A percentile compares a stretch with the other conserved stretches of the same genome.
Evolutionary conservation across 2,888 invertebrate genomes (phyloP).

Genomic region (Trachelus troglodyta): DNA sequence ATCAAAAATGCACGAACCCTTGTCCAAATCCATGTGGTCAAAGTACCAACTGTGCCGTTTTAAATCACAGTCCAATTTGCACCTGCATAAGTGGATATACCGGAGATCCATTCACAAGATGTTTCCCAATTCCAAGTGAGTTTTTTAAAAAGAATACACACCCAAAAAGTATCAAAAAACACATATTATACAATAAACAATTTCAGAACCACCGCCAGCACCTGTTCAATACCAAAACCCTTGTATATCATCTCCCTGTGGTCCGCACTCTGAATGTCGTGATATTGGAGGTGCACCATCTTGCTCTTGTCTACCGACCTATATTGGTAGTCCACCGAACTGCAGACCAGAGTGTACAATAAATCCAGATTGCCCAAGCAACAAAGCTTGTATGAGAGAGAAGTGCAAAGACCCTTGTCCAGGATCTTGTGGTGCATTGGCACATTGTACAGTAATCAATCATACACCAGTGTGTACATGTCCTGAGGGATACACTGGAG

Average conservation of each 20-base stretch:
- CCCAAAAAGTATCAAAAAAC: background rate
- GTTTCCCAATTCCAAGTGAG: constrained; percentile 69
- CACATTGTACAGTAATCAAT: constrained; percentile 75
- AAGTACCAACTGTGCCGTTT: constrained; percentile 65
- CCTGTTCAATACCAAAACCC: constrained; percentile 63
- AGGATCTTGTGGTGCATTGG: constrained; percentile 78
- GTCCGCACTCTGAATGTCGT: constrained; percentile 70
- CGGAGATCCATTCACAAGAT: constrained; percentile 85
- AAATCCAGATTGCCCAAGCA: constrained; percentile 80
- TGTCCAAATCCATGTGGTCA: constrained; percentile 66
- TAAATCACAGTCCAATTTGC: constrained; percentile 68
- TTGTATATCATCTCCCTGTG: constrained; percentile 72
- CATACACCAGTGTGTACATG: constrained; percentile 83
- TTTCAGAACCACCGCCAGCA: constrained; percentile 23
- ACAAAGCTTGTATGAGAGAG: constrained; percentile 80
- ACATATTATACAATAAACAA: background rate
- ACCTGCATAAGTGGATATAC: constrained; percentile 67
- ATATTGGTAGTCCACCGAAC: constrained; percentile 70
- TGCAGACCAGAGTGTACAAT: constrained; percentile 79
- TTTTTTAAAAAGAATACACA: background rate
- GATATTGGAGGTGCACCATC: constrained; percentile 68
- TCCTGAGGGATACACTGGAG: constrained; percentile 76
- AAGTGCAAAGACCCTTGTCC: constrained; percentile 85
- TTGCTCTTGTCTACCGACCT: constrained; percentile 68
- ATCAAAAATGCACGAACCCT: constrained; percentile 65